Base-by-base conservation (phyloP, 2,113 vertebrate genomes). In the Stegostoma tigrinum region DNA sequence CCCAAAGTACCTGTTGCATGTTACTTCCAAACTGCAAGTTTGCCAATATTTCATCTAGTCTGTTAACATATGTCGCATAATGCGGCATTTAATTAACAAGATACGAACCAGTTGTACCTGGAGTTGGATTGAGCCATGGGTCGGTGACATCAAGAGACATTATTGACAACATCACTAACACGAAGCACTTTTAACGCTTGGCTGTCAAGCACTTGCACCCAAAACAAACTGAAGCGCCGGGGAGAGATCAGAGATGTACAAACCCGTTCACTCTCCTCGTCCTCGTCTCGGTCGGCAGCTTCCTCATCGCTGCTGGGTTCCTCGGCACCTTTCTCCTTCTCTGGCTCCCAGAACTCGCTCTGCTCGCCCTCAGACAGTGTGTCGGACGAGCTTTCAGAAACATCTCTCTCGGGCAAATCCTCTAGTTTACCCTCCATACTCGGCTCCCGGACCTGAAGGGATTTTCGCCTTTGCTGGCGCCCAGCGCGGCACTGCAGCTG, bases 191-290 rank as follows among this genome's bases (percentile, higher is more conserved):
- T 86, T 38, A 38, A 80, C 12, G n/a, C 5, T 75, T 75, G 30
- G 30, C 30, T n/a, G 78, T 75, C 72, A 34, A 8, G 14, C 4
- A 80, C 78, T 8, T 83, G 5, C 5, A 61, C 7, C 48, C 8
- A 72, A 72, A 72, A 30, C 21, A 42, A 38, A 17, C 17, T 38
- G 17, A 83, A 83, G n/a, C 15, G 15, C 15, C 38, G 19, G 15
- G 48, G 0, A 83, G 23, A 64, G 89, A 66, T 93, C 55, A 93
- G 55, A 66, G 72, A 48, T 42, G 67, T 48, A 95, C 93, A 24
- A 27, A 95, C 93, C 30, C 93, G 93, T 45, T 95, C 93, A 48
- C 93, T 95, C 45, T 95, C 93, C 21, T 95, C 93, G 34, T 64
- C 87, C 2, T 52, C 45, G 45, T 89, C 86, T 15, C 52, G 27